Percentiles rank a stretch among this genome's conserved stretches.
Conservation (phyloP, 2,888 invertebrate species). For the Eupithecia subumbrata region DNA sequence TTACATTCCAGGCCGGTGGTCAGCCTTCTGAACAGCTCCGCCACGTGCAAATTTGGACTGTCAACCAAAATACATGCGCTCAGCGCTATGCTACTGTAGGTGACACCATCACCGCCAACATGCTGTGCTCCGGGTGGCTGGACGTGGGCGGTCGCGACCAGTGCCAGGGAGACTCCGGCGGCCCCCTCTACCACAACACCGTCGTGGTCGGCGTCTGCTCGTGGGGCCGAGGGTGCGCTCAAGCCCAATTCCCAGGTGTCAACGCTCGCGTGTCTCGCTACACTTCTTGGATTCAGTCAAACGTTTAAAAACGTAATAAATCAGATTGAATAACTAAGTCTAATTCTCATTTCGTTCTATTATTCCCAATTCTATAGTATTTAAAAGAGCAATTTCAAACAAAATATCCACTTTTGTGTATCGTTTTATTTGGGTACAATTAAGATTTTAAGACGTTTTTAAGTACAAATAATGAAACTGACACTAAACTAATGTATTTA, state of each 20-base stretch:
- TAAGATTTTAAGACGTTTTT: no score
- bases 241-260: slow-evolving; percentile 49
- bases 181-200: slow-evolving; percentile 53
- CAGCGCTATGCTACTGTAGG: slow-evolving; percentile 39
- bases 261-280: slow-evolving; percentile 49
- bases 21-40: slow-evolving; percentile 50
- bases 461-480: no score
- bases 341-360: neutral
- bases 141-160: slow-evolving; percentile 54
- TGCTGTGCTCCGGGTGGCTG: slow-evolving; percentile 54
- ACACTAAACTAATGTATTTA: neutral
- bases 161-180: slow-evolving; percentile 57
- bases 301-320: slow-evolving; percentile 45
- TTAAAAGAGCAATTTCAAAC: no score
- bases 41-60: slow-evolving; percentile 54
- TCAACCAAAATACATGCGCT: slow-evolving; percentile 50
- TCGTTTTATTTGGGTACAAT: no score
- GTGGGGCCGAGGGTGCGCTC: slow-evolving; percentile 49
- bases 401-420: no score
- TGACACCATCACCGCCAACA: slow-evolving; percentile 46
- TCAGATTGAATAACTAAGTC: neutral
- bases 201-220: slow-evolving; percentile 54
- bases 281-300: slow-evolving; percentile 54
- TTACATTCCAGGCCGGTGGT: slow-evolving; percentile 42
- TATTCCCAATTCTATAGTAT: neutral